Evolutionary conservation across 2,888 invertebrate genomes (phyloP), one percentile per base, ranked within the genome.

Genomic region (Dynastes maya): DNA sequence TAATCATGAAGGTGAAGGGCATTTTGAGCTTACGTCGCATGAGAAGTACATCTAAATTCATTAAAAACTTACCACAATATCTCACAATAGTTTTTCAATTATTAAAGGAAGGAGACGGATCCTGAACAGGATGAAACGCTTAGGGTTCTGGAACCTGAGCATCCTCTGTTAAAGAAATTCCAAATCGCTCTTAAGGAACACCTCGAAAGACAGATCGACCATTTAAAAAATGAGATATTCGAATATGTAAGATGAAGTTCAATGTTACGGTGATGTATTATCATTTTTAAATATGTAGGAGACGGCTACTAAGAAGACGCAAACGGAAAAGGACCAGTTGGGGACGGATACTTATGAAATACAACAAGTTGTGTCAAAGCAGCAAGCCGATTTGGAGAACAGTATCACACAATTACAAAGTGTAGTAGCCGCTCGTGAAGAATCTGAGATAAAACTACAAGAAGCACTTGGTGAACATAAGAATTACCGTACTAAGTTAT

Each of bases 101-200:
- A 5, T 37, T 58, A 9, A 68, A 65, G 64, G 9, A 37, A 64
- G 27, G 16, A 72, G 32, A 32, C 53, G 16, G 22, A 13, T 37
- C 6, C 61, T 51, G 58, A 74, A 74, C 40, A 79, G 8, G 37
- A 72, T 40, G 83, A 85, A 61, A 67, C 80, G 16, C 90, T 91
- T 0, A 90, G 91, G 2, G 91, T 94, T 49, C 88, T 95, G 80
- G 92, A 94, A 79, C 91, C 95, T 0, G 91, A 94, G 76, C 95
- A 95, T 87, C 94, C 94, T 0, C 89, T 95, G 68, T 92, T 95
- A 91, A 90, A 91, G 83, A 91, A 91, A 83, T 95, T 95, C 88
- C 95, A 95, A 89, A 89, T 91, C 80, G 92, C 94, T 0, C 89
- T 95, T 1, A 92, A 91, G 82, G 89, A 91, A 55, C 94, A 95